Base-by-base conservation (phyloP, 23 tunicate species). In the Halocynthia roretzi region DNA sequence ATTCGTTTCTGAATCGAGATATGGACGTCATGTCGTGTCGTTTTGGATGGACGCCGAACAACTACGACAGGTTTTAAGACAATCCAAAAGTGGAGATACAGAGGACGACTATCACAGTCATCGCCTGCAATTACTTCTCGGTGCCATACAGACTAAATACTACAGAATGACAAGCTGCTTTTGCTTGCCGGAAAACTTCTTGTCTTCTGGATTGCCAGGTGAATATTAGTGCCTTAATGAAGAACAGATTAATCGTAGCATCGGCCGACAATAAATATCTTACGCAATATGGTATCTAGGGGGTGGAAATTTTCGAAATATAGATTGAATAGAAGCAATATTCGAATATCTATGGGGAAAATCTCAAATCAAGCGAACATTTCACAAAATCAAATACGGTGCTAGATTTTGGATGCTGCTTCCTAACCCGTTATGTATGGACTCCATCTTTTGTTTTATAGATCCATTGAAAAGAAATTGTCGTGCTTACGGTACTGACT, bases 1-100 rank as follows among this genome's bases (percentile, higher is more conserved):
- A 12, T 74, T 53, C 63, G 78, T 74, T 9, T 54, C 56, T 56
- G 6, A 44, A 12, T 74, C 78, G 8, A 74, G 56, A 74, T 54
- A 74, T 44, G 78, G 60, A 54, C n/a, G 52, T 19, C 61, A 80
- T 70, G 70, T 77, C n/a, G 21, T 83, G 49, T 78, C 89, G 57
- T 87, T 82, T 72, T 87, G 94, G 94, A 77, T 83, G 58, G 94
- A 87, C 51, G 94, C 73, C 4, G 80, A 82, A 52, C 76, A 72
- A 18, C 22, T 87, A 19, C 71, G 72, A 17, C 65, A 31, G 1
- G 44, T 31, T 31, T 31, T 31, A 31, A 65, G 70, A 15, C 70
- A 20, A 20, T 65, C 70, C 22, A 74, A 74, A 56, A 54, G 10
- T 54, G 11, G 56, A 10, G 31, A 7, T 15, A 10, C n/a, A 8